A percentile compares a stretch with the other conserved stretches of the same genome.
Conservation (phyloP, 2,113 vertebrate species). For the Ammodytes marinus region DNA sequence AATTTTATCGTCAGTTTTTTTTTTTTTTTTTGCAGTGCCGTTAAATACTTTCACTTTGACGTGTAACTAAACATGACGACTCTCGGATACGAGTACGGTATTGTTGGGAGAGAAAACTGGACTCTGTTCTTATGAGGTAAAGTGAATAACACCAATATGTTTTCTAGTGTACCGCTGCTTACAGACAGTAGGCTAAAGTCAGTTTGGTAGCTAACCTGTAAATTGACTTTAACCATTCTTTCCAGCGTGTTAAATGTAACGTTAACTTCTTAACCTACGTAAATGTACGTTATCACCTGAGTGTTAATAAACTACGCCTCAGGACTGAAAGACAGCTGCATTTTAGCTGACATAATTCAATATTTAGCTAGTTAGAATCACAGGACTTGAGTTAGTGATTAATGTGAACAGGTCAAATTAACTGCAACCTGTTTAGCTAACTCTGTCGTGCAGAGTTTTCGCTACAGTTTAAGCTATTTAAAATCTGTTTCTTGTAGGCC, state of each 20-base stretch:
- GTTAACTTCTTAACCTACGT: neutral
- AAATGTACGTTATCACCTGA: too few relatives aligned
- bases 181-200: neutral
- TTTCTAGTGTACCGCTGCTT: neutral
- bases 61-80: neutral
- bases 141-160: neutral
- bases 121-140: slow-evolving; percentile 17
- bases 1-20: slow-evolving; percentile 18
- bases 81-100: neutral
- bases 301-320: neutral
- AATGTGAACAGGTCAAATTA: neutral
- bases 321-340: neutral
- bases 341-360: neutral
- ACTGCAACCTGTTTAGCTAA: neutral
- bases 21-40: neutral
- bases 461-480: too few relatives aligned
- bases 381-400: neutral
- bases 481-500: too few relatives aligned
- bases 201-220: neutral
- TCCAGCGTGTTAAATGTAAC: neutral
- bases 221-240: neutral
- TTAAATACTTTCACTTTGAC: neutral
- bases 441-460: too few relatives aligned
- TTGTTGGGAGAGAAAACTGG: neutral
- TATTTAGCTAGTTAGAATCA: neutral